These are phyloP conservation scores for Lagopus leucura DNA, from an alignment of 2,113 vertebrate genomes.

Conservation along the genomic window DNA sequence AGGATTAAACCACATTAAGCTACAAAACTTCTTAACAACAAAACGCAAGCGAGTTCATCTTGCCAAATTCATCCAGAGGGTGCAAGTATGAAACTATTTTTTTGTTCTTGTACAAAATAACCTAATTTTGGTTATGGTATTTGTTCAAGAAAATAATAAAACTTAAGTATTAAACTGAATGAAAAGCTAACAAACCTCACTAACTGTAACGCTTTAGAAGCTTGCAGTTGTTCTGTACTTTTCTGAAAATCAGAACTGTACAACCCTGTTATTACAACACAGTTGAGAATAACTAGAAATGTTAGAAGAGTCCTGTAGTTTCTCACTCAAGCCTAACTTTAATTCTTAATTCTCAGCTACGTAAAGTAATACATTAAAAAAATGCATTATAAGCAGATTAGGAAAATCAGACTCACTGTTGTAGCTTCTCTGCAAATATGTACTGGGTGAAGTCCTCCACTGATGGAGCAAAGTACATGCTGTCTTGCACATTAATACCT, in stretches of 20 bases:
- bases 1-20: not conserved
- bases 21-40: not conserved
- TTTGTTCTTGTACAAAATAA: not conserved
- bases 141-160: not conserved
- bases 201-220: not conserved
- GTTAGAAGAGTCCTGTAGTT: not conserved
- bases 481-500: conserved; percentile 82
- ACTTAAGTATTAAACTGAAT: not conserved
- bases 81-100: not conserved
- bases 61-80: not conserved
- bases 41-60: not conserved
- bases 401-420: conserved; percentile 75
- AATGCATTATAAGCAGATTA: not conserved
- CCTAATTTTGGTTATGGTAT: not conserved
- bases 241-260: not conserved
- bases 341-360: not conserved
- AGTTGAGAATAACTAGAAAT: not conserved
- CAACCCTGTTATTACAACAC: not conserved
- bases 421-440: conserved; percentile 88
- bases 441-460: conserved; percentile 91
- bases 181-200: not conserved
- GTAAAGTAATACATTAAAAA: not conserved
- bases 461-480: conserved; percentile 88
- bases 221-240: not conserved
- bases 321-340: not conserved